A percentile compares a stretch with the other conserved stretches of the same genome.
Evolutionary conservation across 1,140 invertebrate species (phyloP).

Genomic region (Hetaerina americana): DNA sequence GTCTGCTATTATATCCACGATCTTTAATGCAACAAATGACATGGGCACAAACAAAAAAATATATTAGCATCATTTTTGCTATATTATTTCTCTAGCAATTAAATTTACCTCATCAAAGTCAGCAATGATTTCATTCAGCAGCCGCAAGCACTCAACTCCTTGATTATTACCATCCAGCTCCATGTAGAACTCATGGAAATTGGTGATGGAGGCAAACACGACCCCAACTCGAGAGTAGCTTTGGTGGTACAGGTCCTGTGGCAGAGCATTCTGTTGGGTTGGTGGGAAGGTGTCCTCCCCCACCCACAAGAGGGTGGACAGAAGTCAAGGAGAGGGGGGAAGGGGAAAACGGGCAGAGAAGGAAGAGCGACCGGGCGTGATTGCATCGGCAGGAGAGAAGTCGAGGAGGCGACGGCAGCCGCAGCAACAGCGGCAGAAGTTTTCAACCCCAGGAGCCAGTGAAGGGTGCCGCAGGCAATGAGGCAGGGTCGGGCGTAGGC

Average conservation of each 20-base stretch:
- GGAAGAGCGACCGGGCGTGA: slow-evolving; percentile 2
- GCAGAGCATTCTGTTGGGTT: slow-evolving; percentile 31
- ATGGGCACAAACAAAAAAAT: too few species aligned
- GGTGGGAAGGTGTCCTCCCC: background rate
- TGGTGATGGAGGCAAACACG: slow-evolving; percentile 87
- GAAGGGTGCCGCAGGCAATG: background rate
- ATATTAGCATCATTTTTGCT: background rate
- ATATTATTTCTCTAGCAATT: too few species aligned
- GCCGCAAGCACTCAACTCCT: slow-evolving; percentile 76
- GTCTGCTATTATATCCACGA: too few species aligned
- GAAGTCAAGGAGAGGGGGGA: background rate
- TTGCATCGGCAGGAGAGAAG: background rate
- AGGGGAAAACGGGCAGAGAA: slow-evolving; percentile 3
- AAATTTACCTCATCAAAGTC: slow-evolving; percentile 81
- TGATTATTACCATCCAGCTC: slow-evolving; percentile 87
- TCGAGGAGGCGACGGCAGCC: background rate
- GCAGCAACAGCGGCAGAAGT: background rate
- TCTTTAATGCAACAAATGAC: too few species aligned
- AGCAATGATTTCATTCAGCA: slow-evolving; percentile 80
- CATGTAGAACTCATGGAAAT: slow-evolving; percentile 93
- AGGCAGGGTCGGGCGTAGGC: background rate
- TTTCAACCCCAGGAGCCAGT: background rate
- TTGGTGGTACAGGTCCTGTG: slow-evolving; percentile 86
- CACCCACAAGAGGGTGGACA: background rate
- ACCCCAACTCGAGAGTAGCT: slow-evolving; percentile 85